Evolutionary conservation across 2,113 vertebrate species (phyloP).

Genomic region (Cricetomys ansorgei): DNA sequence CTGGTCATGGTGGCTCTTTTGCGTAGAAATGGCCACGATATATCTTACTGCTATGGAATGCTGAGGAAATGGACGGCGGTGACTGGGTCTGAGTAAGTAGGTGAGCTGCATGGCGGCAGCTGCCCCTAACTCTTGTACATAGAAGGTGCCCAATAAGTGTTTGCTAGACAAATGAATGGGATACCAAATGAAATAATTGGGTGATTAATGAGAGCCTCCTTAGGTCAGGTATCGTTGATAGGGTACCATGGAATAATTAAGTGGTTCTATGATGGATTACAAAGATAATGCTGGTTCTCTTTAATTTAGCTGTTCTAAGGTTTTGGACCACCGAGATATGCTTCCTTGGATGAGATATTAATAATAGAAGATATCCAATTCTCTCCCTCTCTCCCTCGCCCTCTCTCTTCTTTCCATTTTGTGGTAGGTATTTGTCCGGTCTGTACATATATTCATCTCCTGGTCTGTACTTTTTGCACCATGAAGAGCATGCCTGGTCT

Average conservation of each 20-base stretch:
- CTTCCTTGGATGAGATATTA: not conserved
- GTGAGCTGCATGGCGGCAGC: not conserved
- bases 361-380: not conserved
- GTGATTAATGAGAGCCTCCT: not conserved
- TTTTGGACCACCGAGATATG: not conserved
- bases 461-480: not conserved
- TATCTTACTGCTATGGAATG: accelerated
- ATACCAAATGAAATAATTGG: not conserved
- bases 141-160: not conserved
- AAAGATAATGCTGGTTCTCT: not conserved
- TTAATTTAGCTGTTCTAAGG: not conserved
- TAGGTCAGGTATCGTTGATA: not conserved
- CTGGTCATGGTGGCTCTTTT: not conserved
- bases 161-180: not conserved
- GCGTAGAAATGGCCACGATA: too few relatives aligned
- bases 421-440: not conserved
- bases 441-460: not conserved
- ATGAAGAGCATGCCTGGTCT: not conserved
- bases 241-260: not conserved
- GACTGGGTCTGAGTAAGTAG: not conserved
- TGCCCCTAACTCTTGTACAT: not conserved
- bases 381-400: not conserved
- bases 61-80: not conserved
- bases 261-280: not conserved
- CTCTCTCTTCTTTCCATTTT: not conserved